These are phyloP conservation scores for Phainopepla nitens DNA, from an alignment of 2,113 vertebrate genomes.

Conservation along the genomic window DNA sequence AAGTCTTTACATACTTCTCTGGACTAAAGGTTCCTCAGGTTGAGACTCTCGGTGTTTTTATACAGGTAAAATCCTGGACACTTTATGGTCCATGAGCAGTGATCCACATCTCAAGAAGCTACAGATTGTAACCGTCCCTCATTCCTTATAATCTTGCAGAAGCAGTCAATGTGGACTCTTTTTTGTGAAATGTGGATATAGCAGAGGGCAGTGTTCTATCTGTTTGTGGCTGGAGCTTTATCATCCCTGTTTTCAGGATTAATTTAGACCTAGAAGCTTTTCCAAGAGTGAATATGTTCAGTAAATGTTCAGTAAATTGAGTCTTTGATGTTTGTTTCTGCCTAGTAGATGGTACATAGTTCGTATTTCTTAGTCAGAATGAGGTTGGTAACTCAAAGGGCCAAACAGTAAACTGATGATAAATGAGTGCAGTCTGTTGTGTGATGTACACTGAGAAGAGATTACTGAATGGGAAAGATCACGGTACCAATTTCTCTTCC, in stretches of 20 bases:
- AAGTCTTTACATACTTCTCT: background rate
- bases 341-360: background rate
- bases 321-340: background rate
- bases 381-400: background rate
- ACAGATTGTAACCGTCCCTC: background rate
- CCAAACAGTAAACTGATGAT: background rate
- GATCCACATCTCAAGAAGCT: background rate
- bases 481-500: background rate
- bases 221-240: background rate
- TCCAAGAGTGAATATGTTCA: background rate
- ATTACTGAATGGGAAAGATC: background rate
- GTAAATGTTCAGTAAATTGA: background rate
- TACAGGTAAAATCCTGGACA: background rate
- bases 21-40: background rate
- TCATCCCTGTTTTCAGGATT: background rate
- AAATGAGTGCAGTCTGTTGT: background rate
- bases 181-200: background rate
- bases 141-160: background rate
- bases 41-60: background rate
- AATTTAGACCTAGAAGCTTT: background rate
- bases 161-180: background rate
- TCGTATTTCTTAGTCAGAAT: background rate
- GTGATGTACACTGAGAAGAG: background rate
- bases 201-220: background rate
- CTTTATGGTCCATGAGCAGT: background rate